phyloP scores from a whole-genome alignment of 2,113 vertebrate genomes.

The Melanerpes aurifrons region DNA sequence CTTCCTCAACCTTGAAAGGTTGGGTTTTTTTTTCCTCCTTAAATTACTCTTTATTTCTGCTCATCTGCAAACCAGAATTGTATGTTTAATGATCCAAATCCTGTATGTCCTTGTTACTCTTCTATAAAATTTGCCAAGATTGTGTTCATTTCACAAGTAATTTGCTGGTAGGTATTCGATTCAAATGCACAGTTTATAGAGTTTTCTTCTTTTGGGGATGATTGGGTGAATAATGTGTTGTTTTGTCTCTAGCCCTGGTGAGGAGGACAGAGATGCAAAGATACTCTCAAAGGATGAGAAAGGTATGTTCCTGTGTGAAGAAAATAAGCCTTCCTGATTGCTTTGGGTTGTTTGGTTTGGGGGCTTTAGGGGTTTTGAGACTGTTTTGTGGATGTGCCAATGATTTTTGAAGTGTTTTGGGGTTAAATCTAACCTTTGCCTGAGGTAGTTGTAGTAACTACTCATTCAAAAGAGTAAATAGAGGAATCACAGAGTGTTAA shows the following conservation, averaged over 20 bases:
- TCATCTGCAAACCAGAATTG: slow-evolving; percentile 57
- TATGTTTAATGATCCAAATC: slow-evolving; percentile 45
- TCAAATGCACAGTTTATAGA: slow-evolving; percentile 55
- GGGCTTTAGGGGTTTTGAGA: too few relatives aligned
- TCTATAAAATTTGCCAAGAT: slow-evolving; percentile 65
- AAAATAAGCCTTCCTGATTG: too few relatives aligned
- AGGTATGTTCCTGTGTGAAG: slow-evolving; percentile 73
- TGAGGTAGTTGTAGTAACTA: background rate
- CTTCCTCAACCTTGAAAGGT: slow-evolving; percentile 51
- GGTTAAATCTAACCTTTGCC: background rate
- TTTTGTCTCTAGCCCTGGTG: slow-evolving; percentile 87
- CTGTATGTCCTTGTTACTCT: slow-evolving; percentile 53
- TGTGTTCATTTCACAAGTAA: slow-evolving; percentile 68
- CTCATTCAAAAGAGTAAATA: background rate
- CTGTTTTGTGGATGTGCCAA: background rate
- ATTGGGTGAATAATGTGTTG: slow-evolving; percentile 33
- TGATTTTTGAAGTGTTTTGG: fast-evolving
- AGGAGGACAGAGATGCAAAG: slow-evolving; percentile 83
- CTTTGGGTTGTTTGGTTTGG: too few relatives aligned
- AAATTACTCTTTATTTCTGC: slow-evolving; percentile 66
- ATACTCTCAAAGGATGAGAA: slow-evolving; percentile 88
- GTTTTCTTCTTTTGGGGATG: background rate
- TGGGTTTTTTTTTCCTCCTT: slow-evolving; percentile 39
- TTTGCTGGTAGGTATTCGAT: slow-evolving; percentile 79
- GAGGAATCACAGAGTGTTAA: too few relatives aligned